phyloP scores from a whole-genome alignment of 2,888 invertebrate genomes.

The Dasypolia templi region DNA sequence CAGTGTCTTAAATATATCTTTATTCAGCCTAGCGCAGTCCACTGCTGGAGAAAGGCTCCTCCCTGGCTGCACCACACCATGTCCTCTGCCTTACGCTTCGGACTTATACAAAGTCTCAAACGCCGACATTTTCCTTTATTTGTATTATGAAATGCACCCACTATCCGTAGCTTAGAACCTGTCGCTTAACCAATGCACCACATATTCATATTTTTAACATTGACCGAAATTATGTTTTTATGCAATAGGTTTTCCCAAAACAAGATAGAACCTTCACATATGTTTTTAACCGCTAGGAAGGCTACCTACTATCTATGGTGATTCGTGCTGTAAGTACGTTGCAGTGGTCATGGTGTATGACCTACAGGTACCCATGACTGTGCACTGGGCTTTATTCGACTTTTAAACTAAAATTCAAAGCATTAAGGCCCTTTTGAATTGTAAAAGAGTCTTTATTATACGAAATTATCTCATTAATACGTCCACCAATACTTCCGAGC shows the following conservation, averaged over 20 bases:
- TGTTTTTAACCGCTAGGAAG: conserved; percentile 22
- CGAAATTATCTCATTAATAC: too few species aligned
- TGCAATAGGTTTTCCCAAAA: conserved; percentile 32
- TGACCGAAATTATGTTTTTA: conserved; percentile 22
- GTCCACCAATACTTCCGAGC: too few species aligned
- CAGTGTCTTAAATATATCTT: too few species aligned
- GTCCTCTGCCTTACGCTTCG: neutral
- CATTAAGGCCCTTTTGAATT: neutral
- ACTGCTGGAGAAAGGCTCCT: neutral
- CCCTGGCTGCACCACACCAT: neutral
- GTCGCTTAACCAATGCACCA: neutral
- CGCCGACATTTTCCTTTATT: too few species aligned
- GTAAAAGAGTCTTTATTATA: too few species aligned
- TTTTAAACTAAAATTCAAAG: neutral
- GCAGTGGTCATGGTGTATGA: neutral
- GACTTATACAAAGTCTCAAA: too few species aligned
- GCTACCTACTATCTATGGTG: conserved; percentile 10
- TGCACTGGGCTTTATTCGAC: neutral
- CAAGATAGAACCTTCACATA: conserved; percentile 15
- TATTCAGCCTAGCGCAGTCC: neutral
- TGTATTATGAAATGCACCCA: neutral
- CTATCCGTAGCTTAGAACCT: neutral
- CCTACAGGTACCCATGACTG: conserved; percentile 6
- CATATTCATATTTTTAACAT: conserved; percentile 21
- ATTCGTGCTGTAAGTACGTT: neutral